A percentile compares a stretch with the other conserved stretches of the same genome.
These are phyloP conservation scores for Cololabis saira DNA, from an alignment of 2,113 vertebrate species.

Conservation along the genomic window DNA sequence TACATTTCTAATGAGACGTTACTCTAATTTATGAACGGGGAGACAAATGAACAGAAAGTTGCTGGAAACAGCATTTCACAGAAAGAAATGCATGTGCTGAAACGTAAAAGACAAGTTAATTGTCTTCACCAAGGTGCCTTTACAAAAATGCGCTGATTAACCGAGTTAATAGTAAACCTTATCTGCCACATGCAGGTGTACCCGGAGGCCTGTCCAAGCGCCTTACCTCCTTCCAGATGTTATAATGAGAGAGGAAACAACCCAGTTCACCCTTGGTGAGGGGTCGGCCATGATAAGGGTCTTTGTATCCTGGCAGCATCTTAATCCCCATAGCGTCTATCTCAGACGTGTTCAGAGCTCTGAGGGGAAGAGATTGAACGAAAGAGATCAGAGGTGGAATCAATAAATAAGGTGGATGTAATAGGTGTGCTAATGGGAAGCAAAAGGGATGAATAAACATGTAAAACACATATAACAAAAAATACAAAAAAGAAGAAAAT, in stretches of 20 bases:
- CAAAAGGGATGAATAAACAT: background rate
- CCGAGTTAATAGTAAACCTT: constrained; percentile 18
- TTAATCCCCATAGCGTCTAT: constrained; percentile 86
- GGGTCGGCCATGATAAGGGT: constrained; percentile 91
- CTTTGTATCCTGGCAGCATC: constrained; percentile 91
- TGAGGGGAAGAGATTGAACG: constrained; percentile 50
- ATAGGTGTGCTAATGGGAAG: background rate
- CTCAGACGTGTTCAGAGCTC: constrained; percentile 88
- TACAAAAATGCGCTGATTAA: background rate
- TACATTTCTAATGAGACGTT: too few relatives aligned
- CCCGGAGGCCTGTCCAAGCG: background rate
- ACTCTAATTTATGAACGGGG: too few relatives aligned
- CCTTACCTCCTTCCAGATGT: constrained; percentile 92
- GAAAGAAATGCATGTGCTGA: too few relatives aligned
- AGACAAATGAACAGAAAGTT: too few relatives aligned
- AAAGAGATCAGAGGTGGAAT: constrained; percentile 15
- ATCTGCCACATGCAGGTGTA: constrained; percentile 28
- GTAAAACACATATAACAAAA: background rate
- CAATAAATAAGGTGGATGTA: constrained; percentile 6
- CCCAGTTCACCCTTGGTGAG: constrained; percentile 93
- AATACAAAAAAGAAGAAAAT: background rate
- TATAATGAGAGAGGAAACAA: constrained; percentile 94
- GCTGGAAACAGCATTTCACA: too few relatives aligned
- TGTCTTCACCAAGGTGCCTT: too few relatives aligned
- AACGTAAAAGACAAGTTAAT: too few relatives aligned